A percentile compares a stretch with the other conserved stretches of the same genome.
Evolutionary conservation across 2,797 vertebrate genomes (phyloP).

Genomic region (Enteromius thamalakanensis): DNA sequence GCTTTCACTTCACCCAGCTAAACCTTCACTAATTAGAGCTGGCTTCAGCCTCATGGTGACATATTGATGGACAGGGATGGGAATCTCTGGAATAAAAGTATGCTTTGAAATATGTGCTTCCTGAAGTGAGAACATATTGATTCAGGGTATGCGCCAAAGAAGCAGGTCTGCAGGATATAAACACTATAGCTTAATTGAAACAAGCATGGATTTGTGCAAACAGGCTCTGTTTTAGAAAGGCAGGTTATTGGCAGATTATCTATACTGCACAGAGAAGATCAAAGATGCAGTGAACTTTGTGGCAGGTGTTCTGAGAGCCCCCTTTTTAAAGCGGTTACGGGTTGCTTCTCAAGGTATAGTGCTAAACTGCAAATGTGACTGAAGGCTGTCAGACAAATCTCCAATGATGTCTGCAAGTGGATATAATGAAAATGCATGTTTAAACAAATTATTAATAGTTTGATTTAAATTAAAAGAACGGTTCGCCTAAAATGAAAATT

Average conservation of each 20-base stretch:
- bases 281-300: neutral
- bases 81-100: constrained; percentile 34
- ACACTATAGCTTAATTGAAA: constrained; percentile 28
- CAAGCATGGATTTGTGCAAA: constrained; percentile 23
- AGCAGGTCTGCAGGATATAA: constrained; percentile 25
- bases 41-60: constrained; percentile 2
- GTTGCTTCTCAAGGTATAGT: neutral
- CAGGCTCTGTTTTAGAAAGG: constrained; percentile 5
- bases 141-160: constrained; percentile 23
- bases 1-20: constrained; percentile 9
- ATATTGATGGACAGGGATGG: constrained; percentile 33
- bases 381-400: neutral
- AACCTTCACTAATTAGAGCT: constrained; percentile 40
- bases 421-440: neutral
- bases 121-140: constrained; percentile 42
- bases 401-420: neutral
- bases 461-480: neutral
- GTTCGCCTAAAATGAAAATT: neutral
- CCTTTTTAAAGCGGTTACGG: neutral
- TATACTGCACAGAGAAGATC: neutral
- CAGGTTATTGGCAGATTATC: neutral
- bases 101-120: constrained; percentile 40
- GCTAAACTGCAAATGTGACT: neutral
- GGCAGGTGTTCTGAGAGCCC: neutral
- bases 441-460: neutral